Evolutionary conservation across 2,888 invertebrate species (phyloP), one percentile per base, ranked within the genome.

Genomic region (Thera obeliscata): DNA sequence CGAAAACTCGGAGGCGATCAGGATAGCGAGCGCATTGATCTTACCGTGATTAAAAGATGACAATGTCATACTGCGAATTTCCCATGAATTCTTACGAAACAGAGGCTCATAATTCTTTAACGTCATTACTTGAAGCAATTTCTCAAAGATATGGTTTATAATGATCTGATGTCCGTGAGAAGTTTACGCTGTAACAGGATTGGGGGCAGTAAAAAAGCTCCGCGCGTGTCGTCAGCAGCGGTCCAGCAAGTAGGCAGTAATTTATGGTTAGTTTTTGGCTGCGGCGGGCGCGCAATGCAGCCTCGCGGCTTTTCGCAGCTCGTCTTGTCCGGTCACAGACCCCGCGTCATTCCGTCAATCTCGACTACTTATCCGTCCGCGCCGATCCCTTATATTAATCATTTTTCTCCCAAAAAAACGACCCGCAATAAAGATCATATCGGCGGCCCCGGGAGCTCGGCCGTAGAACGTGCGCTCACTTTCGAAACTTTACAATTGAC

Each of bases 191-290:
- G 89, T 89, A 91, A 90, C 90, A 90, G 90, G 91, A 91, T 88
- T 87, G 83, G 83, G 80, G 83, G 83, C 78, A 78, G 81, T 79
- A 87, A 90, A 90, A 91, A 91, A 87, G 82, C 76, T 68, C 76
- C 83, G 90, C 92, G 90, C 90, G 91, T 92, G 91, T 91, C 90
- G 86, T 86, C 88, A 82, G 78, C 84, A 81, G 87, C 83, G 82
- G 88, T 85, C 86, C 84, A 81, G 87, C 93, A 89, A 93, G 93
- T 90, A 87, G 90, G 87, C 88, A 83, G 93, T 94, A 94, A 94
- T 94, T 94, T 93, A 94, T 94, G 94, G 93, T 94, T 94, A 94
- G 93, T 93, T 94, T 94, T 93, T 92, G 94, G 93, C 86, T 85
- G 90, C 87, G 86, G 81, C 86, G 22, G 22, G 22, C 76, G 87